A percentile compares a stretch with the other conserved stretches of the same genome.
phyloP scores from a whole-genome alignment of 2,113 vertebrate species.

The Cryptotis parvus region DNA sequence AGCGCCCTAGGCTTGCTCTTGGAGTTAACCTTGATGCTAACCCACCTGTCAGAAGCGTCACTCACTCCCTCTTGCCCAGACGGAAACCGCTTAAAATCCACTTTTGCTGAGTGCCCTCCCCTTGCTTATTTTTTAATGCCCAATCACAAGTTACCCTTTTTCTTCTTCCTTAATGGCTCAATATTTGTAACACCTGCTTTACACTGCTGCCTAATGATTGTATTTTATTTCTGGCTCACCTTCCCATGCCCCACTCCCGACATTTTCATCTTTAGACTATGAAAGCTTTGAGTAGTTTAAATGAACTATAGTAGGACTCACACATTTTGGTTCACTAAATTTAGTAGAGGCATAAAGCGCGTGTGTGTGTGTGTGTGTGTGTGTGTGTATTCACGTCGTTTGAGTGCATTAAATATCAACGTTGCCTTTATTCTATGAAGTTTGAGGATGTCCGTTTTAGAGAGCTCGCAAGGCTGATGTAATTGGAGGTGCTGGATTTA shows the following conservation, averaged over 20 bases:
- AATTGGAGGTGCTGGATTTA: background rate
- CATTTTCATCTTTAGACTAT: background rate
- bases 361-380: slow-evolving; percentile 15
- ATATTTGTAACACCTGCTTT: background rate
- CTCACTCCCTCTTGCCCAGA: background rate
- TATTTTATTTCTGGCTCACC: background rate
- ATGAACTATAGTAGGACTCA: background rate
- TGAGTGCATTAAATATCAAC: background rate
- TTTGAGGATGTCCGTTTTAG: slow-evolving; percentile 11
- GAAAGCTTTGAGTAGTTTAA: background rate
- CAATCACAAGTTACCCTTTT: background rate
- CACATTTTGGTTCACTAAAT: slow-evolving; percentile 8
- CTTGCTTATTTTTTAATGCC: background rate
- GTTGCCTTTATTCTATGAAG: background rate
- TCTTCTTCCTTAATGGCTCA: background rate
- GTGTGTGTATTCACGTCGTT: background rate
- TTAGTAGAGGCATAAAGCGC: background rate
- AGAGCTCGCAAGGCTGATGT: background rate
- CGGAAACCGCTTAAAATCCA: background rate
- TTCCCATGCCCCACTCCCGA: no score
- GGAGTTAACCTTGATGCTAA: background rate
- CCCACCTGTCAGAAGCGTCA: background rate
- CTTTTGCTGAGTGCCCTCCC: background rate
- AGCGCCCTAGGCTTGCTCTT: background rate
- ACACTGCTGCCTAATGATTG: no score